Conservation (phyloP, 2,797 vertebrate genomes). For the Urocyon cinereoargenteus region DNA sequence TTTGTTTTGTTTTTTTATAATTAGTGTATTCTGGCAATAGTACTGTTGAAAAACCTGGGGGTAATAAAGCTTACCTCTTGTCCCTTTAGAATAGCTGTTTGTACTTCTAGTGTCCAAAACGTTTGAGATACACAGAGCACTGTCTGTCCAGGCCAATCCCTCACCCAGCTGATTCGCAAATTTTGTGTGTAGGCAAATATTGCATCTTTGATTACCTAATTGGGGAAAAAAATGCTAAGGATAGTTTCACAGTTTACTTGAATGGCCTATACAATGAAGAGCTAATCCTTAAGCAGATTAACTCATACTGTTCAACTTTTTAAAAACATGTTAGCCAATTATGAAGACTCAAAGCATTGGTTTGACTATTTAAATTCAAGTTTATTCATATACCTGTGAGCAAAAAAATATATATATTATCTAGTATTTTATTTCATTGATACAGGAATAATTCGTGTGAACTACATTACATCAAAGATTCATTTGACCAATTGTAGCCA, state of each 20-base stretch:
- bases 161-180: conserved; percentile 91
- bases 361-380: background rate
- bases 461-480: background rate
- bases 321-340: background rate
- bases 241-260: background rate
- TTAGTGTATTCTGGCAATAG: background rate
- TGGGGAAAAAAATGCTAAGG: background rate
- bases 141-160: conserved; percentile 94
- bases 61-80: conserved; percentile 84
- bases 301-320: background rate
- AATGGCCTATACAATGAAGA: background rate
- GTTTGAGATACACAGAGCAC: conserved; percentile 95
- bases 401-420: background rate
- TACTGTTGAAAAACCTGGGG: background rate
- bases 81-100: conserved; percentile 90
- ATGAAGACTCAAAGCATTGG: background rate
- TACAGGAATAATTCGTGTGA: background rate
- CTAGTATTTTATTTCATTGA: background rate
- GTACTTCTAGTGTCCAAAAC: conserved; percentile 93
- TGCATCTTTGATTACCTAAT: conserved; percentile 92
- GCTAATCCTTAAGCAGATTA: background rate
- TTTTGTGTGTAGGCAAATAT: conserved; percentile 90
- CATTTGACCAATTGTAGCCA: background rate
- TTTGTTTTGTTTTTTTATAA: background rate
- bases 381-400: background rate